These are phyloP conservation scores for Seriola aureovittata DNA, from an alignment of 2,113 vertebrate genomes.

Conservation along the genomic window DNA sequence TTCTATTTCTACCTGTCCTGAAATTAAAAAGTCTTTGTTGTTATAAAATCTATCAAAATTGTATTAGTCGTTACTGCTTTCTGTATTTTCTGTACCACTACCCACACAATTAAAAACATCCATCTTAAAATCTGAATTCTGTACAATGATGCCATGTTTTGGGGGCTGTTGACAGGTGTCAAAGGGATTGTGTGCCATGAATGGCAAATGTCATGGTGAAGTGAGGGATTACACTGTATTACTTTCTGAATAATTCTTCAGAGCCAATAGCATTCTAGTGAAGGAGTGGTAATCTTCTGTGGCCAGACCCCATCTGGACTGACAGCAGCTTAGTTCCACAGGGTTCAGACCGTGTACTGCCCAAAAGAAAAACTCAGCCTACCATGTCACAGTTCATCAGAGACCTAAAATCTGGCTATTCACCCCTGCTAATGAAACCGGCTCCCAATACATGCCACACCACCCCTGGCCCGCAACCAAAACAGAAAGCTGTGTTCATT, in stretches of 20 bases:
- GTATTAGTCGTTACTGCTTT: neutral
- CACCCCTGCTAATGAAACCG: constrained; percentile 77
- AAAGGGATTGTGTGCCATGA: constrained; percentile 69
- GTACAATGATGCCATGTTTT: constrained; percentile 32
- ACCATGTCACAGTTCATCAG: constrained; percentile 80
- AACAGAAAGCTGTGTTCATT: constrained; percentile 75
- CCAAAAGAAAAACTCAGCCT: constrained; percentile 71
- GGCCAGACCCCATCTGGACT: constrained; percentile 78
- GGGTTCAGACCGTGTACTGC: constrained; percentile 57
- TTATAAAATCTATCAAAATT: constrained; percentile 6
- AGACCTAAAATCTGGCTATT: constrained; percentile 81
- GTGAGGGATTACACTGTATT: constrained; percentile 76
- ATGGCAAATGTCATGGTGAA: constrained; percentile 70
- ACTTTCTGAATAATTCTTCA: constrained; percentile 73
- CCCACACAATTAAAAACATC: constrained; percentile 11
- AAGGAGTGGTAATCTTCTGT: constrained; percentile 74
- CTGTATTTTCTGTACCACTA: constrained; percentile 14
- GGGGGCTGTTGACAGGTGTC: constrained; percentile 66
- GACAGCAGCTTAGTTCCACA: constrained; percentile 77
- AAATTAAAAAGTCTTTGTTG: constrained; percentile 1
- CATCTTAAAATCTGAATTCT: constrained; percentile 36
- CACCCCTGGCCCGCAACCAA: constrained; percentile 65
- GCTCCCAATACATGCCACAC: constrained; percentile 52
- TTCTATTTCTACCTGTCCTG: constrained; percentile 1
- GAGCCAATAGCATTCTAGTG: constrained; percentile 58